Base-by-base conservation (phyloP, 1,140 invertebrate species). In the Bombyx mandarina region DNA sequence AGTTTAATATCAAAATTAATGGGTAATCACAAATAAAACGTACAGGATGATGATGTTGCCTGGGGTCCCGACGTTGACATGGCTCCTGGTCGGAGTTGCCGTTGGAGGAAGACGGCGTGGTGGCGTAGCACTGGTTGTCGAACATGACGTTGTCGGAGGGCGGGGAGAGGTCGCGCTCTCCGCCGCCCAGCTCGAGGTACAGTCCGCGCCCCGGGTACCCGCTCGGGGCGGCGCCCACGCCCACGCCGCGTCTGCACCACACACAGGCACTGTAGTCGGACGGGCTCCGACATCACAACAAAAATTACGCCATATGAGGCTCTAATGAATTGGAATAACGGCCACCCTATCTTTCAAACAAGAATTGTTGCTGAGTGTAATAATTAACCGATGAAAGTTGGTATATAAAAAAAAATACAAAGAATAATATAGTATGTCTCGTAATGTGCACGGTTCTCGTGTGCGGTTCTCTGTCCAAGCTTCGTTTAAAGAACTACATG, bases 71-170 rank as follows among this genome's bases (percentile, higher is more conserved):
- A n/a, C 90, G 89, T 66, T 93, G 91, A 45, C 91, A 92, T 9
- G 90, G 88, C 78, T 96, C 94, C 87, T 95, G 93, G 79, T 96
- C 95, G 45, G 94, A 95, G 88, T 96, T 96, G 45, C 95, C 95
- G 69, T 96, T 96, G 71, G 94, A 96, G 35, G 95, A 97, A 67
- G 95, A 96, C 12, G 96, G 95, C 44, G 95, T 97, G 9, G 95
- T 97, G 10, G 95, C 95, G 88, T 97, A 97, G 88, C 95, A 97
- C 75, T 96, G 95, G 88, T 97, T 96, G 89, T 97, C 96, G 84
- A 97, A 97, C 81, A 97, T 93, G 42, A 96, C 94, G 82, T 96
- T 96, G 82, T 97, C 95, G 52, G 95, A 97, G 3, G 95, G 94
- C 58, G 95, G 95, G 7, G 95, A 96, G 62, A 93, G 89, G 75